Evolutionary conservation across 2,113 vertebrate species (phyloP).

Genomic region (Oxyruncus cristatus): DNA sequence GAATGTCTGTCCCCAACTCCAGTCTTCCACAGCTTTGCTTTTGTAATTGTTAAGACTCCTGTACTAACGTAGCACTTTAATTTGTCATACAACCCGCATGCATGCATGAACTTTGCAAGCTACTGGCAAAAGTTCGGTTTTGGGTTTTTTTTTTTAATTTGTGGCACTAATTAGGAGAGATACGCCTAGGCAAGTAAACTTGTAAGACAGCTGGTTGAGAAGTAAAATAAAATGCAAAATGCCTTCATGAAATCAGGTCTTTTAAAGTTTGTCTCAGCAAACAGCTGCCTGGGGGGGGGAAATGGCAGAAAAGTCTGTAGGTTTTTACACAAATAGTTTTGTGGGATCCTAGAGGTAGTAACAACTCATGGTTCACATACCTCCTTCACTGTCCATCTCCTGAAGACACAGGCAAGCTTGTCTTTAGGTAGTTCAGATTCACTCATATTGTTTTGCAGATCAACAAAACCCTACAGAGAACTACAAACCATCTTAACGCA

Average conservation of each 20-base stretch:
- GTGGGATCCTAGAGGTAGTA: neutral
- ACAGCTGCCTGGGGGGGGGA: neutral
- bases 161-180: neutral
- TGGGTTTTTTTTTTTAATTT: neutral
- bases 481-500: neutral
- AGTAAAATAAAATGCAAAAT: neutral
- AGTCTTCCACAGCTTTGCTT: neutral
- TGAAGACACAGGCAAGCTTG: neutral
- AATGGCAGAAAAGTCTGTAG: neutral
- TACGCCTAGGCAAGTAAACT: neutral
- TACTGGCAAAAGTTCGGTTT: neutral
- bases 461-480: neutral
- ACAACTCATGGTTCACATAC: neutral
- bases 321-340: neutral
- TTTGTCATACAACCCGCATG: neutral
- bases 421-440: neutral
- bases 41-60: neutral
- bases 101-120: neutral
- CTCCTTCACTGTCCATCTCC: neutral
- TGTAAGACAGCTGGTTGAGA: neutral
- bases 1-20: neutral
- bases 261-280: neutral
- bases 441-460: neutral
- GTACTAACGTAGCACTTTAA: neutral
- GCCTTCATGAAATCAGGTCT: neutral